A percentile compares a stretch with the other conserved stretches of the same genome.
phyloP scores from a whole-genome alignment of 2,888 invertebrate species.

The Pseudococcus jackbeardsleyi region DNA sequence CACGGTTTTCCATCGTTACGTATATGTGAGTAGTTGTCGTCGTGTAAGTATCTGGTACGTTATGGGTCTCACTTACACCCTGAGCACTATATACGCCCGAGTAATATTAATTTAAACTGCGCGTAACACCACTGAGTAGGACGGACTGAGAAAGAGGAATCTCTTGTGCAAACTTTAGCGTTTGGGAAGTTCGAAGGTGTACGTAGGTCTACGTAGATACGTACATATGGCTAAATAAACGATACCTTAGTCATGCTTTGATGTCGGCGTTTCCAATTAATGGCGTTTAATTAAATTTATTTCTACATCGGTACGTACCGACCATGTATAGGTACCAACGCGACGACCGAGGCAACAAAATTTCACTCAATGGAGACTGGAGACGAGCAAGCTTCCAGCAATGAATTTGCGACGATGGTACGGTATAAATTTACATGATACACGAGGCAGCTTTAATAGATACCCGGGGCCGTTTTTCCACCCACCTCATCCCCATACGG shows the following conservation, averaged over 20 bases:
- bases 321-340: neutral
- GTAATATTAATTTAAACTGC: constrained; percentile 12
- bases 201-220: neutral
- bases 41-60: neutral
- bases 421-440: too few species aligned
- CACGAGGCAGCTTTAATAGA: too few species aligned
- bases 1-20: neutral
- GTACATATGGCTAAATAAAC: constrained; percentile 27
- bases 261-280: constrained; percentile 44
- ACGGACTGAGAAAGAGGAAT: neutral
- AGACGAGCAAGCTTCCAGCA: neutral
- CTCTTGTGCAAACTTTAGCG: constrained; percentile 20
- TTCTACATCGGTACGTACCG: constrained; percentile 30
- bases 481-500: too few species aligned
- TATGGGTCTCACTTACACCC: constrained; percentile 12
- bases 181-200: neutral
- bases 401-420: too few species aligned
- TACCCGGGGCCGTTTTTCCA: too few species aligned
- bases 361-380: neutral
- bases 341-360: neutral
- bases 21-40: neutral
- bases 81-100: neutral
- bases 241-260: constrained; percentile 44
- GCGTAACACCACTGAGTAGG: neutral
- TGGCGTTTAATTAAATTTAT: constrained; percentile 50